Conservation (phyloP, 2,113 vertebrate genomes). For the cattle (Bos taurus) region DNA sequence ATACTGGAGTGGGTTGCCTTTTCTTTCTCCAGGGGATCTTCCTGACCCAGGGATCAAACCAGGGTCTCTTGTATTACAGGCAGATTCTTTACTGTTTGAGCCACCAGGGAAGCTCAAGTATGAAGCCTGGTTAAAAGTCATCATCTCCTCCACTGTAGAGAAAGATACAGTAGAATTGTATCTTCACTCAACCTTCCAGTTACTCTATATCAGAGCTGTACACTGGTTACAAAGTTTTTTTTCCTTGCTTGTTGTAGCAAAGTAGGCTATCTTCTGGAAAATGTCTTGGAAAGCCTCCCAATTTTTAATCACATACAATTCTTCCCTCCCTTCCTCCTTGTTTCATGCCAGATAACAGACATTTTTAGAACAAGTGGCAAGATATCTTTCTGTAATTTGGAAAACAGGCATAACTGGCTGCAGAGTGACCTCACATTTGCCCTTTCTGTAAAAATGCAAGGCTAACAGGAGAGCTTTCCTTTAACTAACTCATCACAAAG, state of each 20-base stretch:
- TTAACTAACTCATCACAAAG: neutral
- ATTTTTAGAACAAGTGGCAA: neutral
- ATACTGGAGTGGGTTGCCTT: neutral
- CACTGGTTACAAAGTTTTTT: neutral
- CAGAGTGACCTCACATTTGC: neutral
- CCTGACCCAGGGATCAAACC: neutral
- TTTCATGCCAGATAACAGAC: constrained; percentile 16
- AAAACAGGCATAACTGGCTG: neutral
- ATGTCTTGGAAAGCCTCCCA: constrained; percentile 36
- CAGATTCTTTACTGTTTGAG: neutral
- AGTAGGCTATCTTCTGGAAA: constrained; percentile 9
- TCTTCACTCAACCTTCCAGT: neutral
- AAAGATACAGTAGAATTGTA: neutral
- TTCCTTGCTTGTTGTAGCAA: neutral
- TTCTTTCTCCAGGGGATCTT: neutral
- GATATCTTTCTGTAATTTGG: neutral
- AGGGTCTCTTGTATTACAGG: neutral
- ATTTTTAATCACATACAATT: constrained; percentile 31
- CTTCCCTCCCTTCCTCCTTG: neutral
- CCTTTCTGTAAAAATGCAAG: neutral
- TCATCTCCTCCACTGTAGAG: neutral
- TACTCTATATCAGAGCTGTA: neutral
- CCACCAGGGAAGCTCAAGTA: neutral
- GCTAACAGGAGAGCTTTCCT: neutral
- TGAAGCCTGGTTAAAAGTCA: neutral